These are phyloP conservation scores for Sitta carolinensis DNA, from an alignment of 2,797 vertebrate genomes.

Conservation along the genomic window DNA sequence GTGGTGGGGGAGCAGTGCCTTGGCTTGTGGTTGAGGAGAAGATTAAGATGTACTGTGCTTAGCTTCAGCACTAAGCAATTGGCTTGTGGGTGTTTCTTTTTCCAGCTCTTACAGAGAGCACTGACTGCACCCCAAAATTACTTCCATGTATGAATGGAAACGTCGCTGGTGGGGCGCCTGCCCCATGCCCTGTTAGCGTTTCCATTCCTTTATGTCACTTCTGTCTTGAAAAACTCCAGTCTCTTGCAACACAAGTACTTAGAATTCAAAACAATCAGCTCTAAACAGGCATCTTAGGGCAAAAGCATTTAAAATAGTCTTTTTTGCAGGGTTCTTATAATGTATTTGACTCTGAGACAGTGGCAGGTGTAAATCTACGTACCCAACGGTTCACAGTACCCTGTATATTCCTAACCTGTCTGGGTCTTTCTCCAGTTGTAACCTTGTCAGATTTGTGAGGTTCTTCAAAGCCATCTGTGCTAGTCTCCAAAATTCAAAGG, in stretches of 20 bases:
- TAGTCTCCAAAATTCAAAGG: slow-evolving; percentile 47
- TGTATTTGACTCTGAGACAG: not conserved
- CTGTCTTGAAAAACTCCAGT: slow-evolving; percentile 7
- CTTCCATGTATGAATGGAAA: not conserved
- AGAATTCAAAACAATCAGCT: not conserved
- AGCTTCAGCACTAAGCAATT: not conserved
- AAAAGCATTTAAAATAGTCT: not conserved
- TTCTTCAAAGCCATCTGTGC: slow-evolving; percentile 63
- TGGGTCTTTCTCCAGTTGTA: slow-evolving; percentile 43
- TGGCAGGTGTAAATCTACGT: not conserved
- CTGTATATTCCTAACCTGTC: slow-evolving; percentile 53
- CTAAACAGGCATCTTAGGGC: slow-evolving; percentile 19
- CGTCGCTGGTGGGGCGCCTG: not conserved
- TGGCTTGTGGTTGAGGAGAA: not conserved
- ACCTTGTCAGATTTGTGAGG: slow-evolving; percentile 23
- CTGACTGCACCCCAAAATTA: slow-evolving; percentile 10
- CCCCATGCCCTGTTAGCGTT: not conserved
- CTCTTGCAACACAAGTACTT: not conserved
- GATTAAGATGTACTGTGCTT: not conserved
- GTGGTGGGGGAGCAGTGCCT: not conserved
- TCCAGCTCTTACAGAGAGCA: not conserved
- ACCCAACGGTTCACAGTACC: slow-evolving; percentile 19
- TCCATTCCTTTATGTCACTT: not conserved
- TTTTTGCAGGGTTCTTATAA: not conserved
- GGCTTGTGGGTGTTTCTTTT: not conserved